Base-by-base conservation (phyloP, 2,888 invertebrate genomes). In the Netelia virgata region DNA sequence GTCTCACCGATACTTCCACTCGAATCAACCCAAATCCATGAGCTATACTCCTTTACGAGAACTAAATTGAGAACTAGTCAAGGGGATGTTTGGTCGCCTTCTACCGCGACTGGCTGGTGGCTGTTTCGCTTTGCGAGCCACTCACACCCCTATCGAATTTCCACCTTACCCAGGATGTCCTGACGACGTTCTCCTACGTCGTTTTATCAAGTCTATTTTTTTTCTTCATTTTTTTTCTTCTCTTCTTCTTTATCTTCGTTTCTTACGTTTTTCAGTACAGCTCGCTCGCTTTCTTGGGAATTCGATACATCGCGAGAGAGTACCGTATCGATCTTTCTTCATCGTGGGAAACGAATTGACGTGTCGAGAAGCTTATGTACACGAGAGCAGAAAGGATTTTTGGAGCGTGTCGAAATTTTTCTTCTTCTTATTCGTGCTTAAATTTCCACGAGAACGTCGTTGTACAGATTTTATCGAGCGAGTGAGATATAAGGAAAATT, bases 11-110 rank as follows among this genome's bases (percentile, higher is more conserved):
- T 80, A 75, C 81, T 85, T 86, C 76, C 73, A 85, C 85, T 83
- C 28, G 79, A 86, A 85, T 83, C 76, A 83, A 85, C 82, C 79
- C 66, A 41, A 83, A 85, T 83, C 83, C 55, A 57, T 47, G 61
- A 82, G 70, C 66, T 66, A 78, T 80, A 55, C 59, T 75, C 73
- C 81, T 83, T 69, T 63, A 66, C 41, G 57, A 55, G 76, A 75
- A 75, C 57, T 64, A 70, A 50, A 73, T 73, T 63, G 70, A 64
- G 72, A 36, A 36, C 72, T 9, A 75, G 50, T 66, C 47, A 43
- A 72, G 55, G 66, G n/a, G 61, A 59, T 41, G 47, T 69, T 23
- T 23, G 53, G 11, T 57, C 23, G 41, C 70, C 70, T 70, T 59
- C 47, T 57, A 43, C 72, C 64, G 11, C 70, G 23, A 3, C 23